phyloP scores from a whole-genome alignment of 1,140 invertebrate genomes.

The Hyposmocoma kahamanoa region DNA sequence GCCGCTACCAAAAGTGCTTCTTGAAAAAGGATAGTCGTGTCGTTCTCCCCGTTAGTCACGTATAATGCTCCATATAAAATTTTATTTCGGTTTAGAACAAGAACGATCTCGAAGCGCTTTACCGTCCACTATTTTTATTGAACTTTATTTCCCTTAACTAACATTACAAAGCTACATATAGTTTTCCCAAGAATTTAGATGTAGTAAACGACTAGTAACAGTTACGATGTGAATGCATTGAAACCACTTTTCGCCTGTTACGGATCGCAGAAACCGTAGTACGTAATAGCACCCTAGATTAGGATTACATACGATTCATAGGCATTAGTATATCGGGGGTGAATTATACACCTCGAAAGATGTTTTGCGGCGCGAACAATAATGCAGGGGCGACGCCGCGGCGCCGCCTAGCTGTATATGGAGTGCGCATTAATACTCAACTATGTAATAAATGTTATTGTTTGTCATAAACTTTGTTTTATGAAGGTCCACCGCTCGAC shows the following conservation, averaged over 20 bases:
- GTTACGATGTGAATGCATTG: slow-evolving; percentile 17
- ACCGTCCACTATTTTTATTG: slow-evolving; percentile 43
- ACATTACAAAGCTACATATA: slow-evolving; percentile 20
- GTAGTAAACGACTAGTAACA: slow-evolving; percentile 19
- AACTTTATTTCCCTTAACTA: slow-evolving; percentile 33
- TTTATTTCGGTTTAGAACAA: slow-evolving; percentile 50
- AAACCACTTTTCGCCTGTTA: not conserved
- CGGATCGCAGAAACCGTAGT: not conserved
- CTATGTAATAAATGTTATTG: slow-evolving; percentile 70
- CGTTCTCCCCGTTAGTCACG: slow-evolving; percentile 51
- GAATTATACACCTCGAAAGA: slow-evolving; percentile 36
- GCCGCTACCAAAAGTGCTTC: slow-evolving; percentile 1
- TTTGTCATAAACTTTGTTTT: slow-evolving; percentile 67
- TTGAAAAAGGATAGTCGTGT: slow-evolving; percentile 32
- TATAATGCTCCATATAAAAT: slow-evolving; percentile 58
- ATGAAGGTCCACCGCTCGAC: slow-evolving; percentile 46
- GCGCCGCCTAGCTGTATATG: slow-evolving; percentile 55
- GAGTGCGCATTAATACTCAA: slow-evolving; percentile 60
- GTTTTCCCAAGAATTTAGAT: slow-evolving; percentile 12
- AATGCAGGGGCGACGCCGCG: slow-evolving; percentile 37
- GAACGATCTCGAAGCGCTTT: slow-evolving; percentile 33
- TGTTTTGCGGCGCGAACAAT: slow-evolving; percentile 33
- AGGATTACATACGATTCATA: slow-evolving; percentile 28
- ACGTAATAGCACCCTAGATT: slow-evolving; percentile 26
- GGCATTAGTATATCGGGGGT: slow-evolving; percentile 20